Evolutionary conservation across 2,113 vertebrate species (phyloP).

Genomic region (Oryzias celebensis): DNA sequence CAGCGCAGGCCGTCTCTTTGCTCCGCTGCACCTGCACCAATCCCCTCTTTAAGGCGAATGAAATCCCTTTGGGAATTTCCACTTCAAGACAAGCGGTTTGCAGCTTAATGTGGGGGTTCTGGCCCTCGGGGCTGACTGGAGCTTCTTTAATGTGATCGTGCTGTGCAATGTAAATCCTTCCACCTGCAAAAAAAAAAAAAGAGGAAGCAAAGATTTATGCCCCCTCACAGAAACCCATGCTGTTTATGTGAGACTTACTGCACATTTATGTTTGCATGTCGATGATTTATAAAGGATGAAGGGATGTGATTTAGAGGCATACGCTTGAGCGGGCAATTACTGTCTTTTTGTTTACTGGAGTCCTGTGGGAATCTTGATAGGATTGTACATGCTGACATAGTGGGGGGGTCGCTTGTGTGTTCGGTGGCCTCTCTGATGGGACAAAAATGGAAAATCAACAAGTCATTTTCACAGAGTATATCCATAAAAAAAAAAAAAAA

Average conservation of each 20-base stretch:
- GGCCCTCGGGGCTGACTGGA: slow-evolving; percentile 31
- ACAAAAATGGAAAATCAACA: slow-evolving; percentile 29
- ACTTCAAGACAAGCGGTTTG: slow-evolving; percentile 47
- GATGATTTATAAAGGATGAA: slow-evolving; percentile 66
- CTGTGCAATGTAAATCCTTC: slow-evolving; percentile 36
- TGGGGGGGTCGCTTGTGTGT: slow-evolving; percentile 8
- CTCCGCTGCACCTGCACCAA: slow-evolving; percentile 15
- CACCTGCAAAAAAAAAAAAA: slow-evolving; percentile 59
- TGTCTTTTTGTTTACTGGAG: slow-evolving; percentile 60
- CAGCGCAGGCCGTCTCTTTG: slow-evolving; percentile 7
- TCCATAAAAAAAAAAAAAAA: slow-evolving; percentile 8
- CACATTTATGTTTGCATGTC: slow-evolving; percentile 36
- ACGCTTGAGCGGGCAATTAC: slow-evolving; percentile 42
- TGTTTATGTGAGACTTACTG: slow-evolving; percentile 51
- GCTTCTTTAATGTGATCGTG: slow-evolving; percentile 27
- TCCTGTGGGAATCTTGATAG: slow-evolving; percentile 70
- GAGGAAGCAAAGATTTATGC: slow-evolving; percentile 70
- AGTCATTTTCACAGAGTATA: slow-evolving; percentile 3
- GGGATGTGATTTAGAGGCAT: slow-evolving; percentile 61
- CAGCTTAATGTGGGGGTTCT: slow-evolving; percentile 46
- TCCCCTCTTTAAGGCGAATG: slow-evolving; percentile 20
- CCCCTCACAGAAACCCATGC: slow-evolving; percentile 36
- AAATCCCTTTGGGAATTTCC: slow-evolving; percentile 27
- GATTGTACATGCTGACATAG: slow-evolving; percentile 56
- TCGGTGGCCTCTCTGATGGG: slow-evolving; percentile 38